A percentile compares a stretch with the other conserved stretches of the same genome.
Evolutionary conservation across 2,888 invertebrate genomes (phyloP).

Genomic region (Osmoderma eremita): DNA sequence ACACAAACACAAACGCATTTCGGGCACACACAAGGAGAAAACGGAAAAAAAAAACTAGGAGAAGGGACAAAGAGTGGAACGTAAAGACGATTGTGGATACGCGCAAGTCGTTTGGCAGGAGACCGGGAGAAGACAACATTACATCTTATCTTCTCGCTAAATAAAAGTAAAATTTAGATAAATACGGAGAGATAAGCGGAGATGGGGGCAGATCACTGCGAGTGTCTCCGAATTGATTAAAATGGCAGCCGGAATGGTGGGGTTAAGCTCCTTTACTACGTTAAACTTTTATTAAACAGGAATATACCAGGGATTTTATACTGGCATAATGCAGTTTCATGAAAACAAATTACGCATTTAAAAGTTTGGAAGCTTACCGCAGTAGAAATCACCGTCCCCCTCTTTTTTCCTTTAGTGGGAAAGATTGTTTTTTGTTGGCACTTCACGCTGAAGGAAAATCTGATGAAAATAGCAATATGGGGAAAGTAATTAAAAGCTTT

Average conservation of each 20-base stretch:
- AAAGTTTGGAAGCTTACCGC: constrained; percentile 5
- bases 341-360: constrained; percentile 24
- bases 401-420: not conserved
- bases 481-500: too few species aligned
- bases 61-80: constrained; percentile 51
- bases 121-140: constrained; percentile 54
- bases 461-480: too few species aligned
- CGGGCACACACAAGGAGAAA: constrained; percentile 38
- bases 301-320: constrained; percentile 26
- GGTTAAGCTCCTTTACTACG: constrained; percentile 57
- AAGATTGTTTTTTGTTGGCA: not conserved
- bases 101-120: constrained; percentile 58
- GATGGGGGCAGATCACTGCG: constrained; percentile 60
- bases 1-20: constrained; percentile 10
- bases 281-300: constrained; percentile 56
- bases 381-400: too few species aligned
- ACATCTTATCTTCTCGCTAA: constrained; percentile 59
- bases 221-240: constrained; percentile 64
- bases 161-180: constrained; percentile 63
- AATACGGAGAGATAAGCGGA: constrained; percentile 61
- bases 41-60: constrained; percentile 57
- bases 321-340: constrained; percentile 31
- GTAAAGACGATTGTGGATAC: constrained; percentile 56
- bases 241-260: constrained; percentile 59
- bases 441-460: too few species aligned